Evolutionary conservation across 2,113 vertebrate species (phyloP), one percentile per base, ranked within the genome.

Genomic region (Nannobrachium achirus): DNA sequence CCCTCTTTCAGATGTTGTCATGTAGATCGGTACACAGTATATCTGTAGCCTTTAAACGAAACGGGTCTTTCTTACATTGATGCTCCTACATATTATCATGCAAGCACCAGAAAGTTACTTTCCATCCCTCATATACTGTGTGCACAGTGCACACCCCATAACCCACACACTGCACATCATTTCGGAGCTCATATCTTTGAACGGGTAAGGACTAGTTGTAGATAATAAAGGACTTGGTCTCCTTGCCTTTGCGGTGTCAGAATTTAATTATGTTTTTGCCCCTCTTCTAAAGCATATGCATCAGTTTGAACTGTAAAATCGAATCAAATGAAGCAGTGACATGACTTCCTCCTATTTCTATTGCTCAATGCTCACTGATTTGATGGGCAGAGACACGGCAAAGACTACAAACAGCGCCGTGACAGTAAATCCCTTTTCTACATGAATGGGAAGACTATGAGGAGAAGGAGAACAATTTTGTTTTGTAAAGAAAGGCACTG

Each of bases 301-400:
- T 59, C n/a, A 41, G 44, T 73, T 65, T 68, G 70, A 77, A 75
- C 39, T 33, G 19, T 52, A 78, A 57, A 58, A 83, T 70, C 56
- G 57, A 72, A 65, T 76, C 56, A 63, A 74, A 65, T 76, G 53
- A 63, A 72, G 66, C 15, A 48, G 38, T 40, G 39, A 19, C 56
- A 19, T 4, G 15, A 53, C 20, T 78, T 20, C 51, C 60, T 58
- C 33, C 48, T 33, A n/a, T 49, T 53, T 56, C 57, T 39, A 19
- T 5, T 4, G 25, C 13, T 20, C 16, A 25, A 63, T 60, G 25
- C 41, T 68, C 63, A 45, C 38, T 33, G 40, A 14, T 3, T 48
- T 48, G n/a, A 48, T 13, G 10, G 14, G n/a, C 13, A 48, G 46
- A 5, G 6, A n/a, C 46, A 48, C n/a, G 2, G 13, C 14, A 48